Evolutionary conservation across 2,888 invertebrate genomes (phyloP), one percentile per base, ranked within the genome.

Genomic region (Strigamia transsilvanica): DNA sequence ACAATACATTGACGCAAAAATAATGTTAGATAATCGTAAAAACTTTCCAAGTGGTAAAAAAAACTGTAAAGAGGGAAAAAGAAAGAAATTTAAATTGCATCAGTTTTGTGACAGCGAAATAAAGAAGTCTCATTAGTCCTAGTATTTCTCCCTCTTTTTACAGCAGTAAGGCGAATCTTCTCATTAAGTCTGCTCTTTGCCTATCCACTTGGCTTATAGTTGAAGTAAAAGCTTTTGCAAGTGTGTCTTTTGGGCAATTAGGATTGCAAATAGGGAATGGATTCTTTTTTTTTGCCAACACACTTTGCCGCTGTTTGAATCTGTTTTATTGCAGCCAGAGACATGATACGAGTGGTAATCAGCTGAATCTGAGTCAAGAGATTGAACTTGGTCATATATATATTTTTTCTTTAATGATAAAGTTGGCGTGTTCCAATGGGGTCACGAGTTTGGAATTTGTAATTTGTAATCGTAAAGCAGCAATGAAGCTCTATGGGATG

Each of bases 141-240:
- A 27, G 23, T 18, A 23, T 61, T 61, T 18, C 7, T 23, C 10
- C 61, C 18, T 21, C 23, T 73, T 73, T 73, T 73, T 73, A 13
- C 27, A 27, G 32, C 32, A 13, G 15, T 23, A 73, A 32, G n/a
- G 32, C 12, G 73, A 73, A 73, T 27, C 27, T 32, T 73, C 73
- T 73, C 73, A 73, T 73, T 73, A 73, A 73, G 27, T 73, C 56
- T 56, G 56, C 56, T 73, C 73, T 73, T 73, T 27, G 27, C 32
- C 73, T 73, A 73, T 73, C 73, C 73, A 73, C 73, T 73, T 32
- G 73, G 73, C 56, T 56, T 56, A 56, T 56, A 56, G 56, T 56
- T 73, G 73, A 73, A 73, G 73, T 73, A 73, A 73, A 73, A 73
- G 73, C 73, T 73, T 73, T 73, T 73, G 73, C 73, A 73, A 73